Percentiles rank a stretch among this genome's conserved stretches.
Conservation (phyloP, 2,888 invertebrate species). For the Macrosoma leucophasiata region DNA sequence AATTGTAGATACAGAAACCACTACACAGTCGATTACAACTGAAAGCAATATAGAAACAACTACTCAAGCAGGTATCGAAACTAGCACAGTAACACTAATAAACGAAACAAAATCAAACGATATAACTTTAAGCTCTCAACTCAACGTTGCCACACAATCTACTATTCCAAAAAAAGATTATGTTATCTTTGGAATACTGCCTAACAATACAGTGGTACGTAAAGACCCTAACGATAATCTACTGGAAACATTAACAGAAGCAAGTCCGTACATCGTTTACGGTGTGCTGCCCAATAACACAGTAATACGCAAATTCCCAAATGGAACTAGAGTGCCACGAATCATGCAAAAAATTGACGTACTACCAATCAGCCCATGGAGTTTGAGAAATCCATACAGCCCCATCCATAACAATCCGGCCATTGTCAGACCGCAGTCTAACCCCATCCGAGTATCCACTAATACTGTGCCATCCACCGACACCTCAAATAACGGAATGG, state of each 20-base stretch:
- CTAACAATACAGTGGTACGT: constrained; percentile 86
- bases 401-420: constrained; percentile 75
- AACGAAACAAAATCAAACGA: constrained; percentile 35
- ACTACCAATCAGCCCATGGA: constrained; percentile 77
- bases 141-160: constrained; percentile 36
- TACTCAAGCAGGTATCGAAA: constrained; percentile 33
- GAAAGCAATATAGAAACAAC: constrained; percentile 34
- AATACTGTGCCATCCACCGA: constrained; percentile 77
- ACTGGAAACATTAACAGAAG: constrained; percentile 80
- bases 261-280: constrained; percentile 83
- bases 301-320: constrained; percentile 86
- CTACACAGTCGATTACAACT: constrained; percentile 29
- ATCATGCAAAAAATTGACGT: constrained; percentile 75
- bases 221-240: constrained; percentile 81
- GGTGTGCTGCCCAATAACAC: constrained; percentile 87
- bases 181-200: constrained; percentile 84
- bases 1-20: constrained; percentile 24
- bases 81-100: constrained; percentile 28
- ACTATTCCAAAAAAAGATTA: constrained; percentile 79
- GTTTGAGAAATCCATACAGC: constrained; percentile 77
- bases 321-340: constrained; percentile 86
- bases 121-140: constrained; percentile 36
- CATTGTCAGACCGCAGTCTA: constrained; percentile 73
- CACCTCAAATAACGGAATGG: constrained; percentile 75
- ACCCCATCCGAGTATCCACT: constrained; percentile 79